These are phyloP conservation scores for Carassius gibelio DNA, from an alignment of 2,113 vertebrate genomes.

Conservation along the genomic window DNA sequence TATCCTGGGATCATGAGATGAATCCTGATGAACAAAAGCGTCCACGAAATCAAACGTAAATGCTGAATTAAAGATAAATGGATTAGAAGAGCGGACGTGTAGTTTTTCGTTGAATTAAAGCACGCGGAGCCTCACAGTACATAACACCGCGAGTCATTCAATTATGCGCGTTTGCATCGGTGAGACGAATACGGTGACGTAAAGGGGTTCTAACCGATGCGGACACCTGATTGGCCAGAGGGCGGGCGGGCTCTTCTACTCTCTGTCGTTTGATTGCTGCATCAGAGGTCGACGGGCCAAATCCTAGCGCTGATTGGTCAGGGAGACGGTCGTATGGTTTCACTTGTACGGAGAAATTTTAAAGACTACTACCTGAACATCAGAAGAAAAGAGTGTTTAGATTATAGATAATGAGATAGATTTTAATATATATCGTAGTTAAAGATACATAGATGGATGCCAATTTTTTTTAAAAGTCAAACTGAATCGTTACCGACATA, in stretches of 20 bases:
- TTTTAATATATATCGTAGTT: no score
- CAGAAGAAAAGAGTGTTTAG: not conserved
- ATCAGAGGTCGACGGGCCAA: conserved; percentile 2
- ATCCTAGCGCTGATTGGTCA: conserved; percentile 34
- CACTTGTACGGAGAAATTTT: not conserved
- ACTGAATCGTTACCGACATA: no score
- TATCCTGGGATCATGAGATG: not conserved
- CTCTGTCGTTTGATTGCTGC: conserved; percentile 53
- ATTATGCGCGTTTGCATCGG: conserved; percentile 20
- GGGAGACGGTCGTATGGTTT: not conserved
- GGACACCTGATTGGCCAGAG: conserved; percentile 54
- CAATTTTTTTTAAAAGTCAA: no score
- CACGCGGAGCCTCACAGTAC: not conserved
- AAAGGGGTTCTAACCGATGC: not conserved
- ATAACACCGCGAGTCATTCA: not conserved
- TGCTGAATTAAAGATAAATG: not conserved
- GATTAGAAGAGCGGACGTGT: not conserved
- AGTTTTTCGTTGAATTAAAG: not conserved
- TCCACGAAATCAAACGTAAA: not conserved
- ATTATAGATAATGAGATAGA: no score
- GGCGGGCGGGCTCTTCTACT: conserved; percentile 45
- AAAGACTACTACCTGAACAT: not conserved
- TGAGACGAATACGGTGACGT: not conserved
- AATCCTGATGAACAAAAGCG: not conserved
- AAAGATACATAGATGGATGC: no score